These are phyloP conservation scores for Leptonema lineaticorne DNA, from an alignment of 1,140 invertebrate species.

Conservation along the genomic window DNA sequence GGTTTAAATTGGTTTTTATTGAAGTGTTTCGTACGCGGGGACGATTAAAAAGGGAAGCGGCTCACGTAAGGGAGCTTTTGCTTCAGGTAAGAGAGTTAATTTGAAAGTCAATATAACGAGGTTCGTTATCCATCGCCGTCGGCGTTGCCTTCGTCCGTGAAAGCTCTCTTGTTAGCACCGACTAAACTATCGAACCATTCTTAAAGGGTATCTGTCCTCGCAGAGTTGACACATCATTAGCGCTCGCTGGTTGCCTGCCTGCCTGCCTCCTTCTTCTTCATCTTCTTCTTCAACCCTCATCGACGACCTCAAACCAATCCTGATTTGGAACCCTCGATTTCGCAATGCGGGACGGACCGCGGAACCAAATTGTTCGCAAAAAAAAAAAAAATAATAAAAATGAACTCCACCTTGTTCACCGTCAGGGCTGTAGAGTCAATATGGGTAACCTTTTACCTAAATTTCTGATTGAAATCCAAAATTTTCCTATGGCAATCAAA, in stretches of 20 bases:
- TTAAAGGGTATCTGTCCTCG: conserved; percentile 22
- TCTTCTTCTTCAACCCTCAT: too few relatives aligned
- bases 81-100: conserved; percentile 20
- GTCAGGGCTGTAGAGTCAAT: neutral
- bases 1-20: too few relatives aligned
- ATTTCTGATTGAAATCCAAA: too few relatives aligned
- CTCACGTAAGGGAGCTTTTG: neutral
- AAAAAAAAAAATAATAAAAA: neutral
- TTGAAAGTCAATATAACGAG: conserved; percentile 33
- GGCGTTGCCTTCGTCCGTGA: neutral
- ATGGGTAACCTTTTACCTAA: too few relatives aligned
- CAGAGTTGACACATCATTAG: conserved; percentile 30
- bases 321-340: neutral
- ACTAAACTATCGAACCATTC: conserved; percentile 29
- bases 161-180: conserved; percentile 29
- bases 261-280: neutral
- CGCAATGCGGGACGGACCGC: neutral
- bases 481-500: too few relatives aligned
- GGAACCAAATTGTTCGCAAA: conserved; percentile 21
- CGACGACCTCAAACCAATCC: neutral
- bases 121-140: conserved; percentile 20
- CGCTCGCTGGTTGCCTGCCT: neutral
- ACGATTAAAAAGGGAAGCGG: neutral
- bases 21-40: neutral
- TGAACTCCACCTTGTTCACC: too few relatives aligned